A percentile compares a stretch with the other conserved stretches of the same genome.
These are phyloP conservation scores for Sebastes baramenuke DNA, from an alignment of 2,797 vertebrate genomes.

Conservation along the genomic window DNA sequence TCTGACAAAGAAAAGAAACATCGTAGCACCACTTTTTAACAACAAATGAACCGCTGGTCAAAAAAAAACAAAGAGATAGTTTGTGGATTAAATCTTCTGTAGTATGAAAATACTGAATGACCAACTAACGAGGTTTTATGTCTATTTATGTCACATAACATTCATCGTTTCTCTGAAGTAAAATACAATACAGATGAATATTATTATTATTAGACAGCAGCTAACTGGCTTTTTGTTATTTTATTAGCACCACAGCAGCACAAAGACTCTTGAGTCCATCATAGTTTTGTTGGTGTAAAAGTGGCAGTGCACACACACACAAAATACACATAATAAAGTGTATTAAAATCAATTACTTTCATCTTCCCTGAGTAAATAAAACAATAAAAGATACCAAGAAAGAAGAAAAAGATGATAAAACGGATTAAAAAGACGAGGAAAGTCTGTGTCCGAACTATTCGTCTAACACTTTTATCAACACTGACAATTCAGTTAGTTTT, in stretches of 20 bases:
- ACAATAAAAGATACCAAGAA: not conserved
- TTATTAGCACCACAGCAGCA: not conserved
- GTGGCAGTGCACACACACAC: not conserved
- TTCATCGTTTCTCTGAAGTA: not conserved
- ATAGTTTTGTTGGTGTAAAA: slow-evolving; percentile 6
- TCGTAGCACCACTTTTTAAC: not conserved
- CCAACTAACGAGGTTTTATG: not conserved
- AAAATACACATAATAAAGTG: not conserved
- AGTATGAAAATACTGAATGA: not conserved
- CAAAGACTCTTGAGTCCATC: not conserved
- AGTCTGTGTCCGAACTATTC: not conserved
- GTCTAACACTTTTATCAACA: not conserved
- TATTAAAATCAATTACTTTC: not conserved
- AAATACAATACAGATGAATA: not conserved
- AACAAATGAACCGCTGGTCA: not conserved
- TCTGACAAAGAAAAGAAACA: not conserved
- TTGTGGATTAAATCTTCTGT: not conserved
- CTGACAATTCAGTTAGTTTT: not conserved
- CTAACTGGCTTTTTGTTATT: not conserved
- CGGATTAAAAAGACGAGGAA: not conserved
- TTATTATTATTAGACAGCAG: not conserved
- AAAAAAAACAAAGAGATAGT: not conserved
- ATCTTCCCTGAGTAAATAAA: not conserved
- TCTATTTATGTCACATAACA: not conserved
- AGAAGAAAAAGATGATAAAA: not conserved